Conservation (phyloP, 2,797 vertebrate species). For the Sebastes matsubarae region DNA sequence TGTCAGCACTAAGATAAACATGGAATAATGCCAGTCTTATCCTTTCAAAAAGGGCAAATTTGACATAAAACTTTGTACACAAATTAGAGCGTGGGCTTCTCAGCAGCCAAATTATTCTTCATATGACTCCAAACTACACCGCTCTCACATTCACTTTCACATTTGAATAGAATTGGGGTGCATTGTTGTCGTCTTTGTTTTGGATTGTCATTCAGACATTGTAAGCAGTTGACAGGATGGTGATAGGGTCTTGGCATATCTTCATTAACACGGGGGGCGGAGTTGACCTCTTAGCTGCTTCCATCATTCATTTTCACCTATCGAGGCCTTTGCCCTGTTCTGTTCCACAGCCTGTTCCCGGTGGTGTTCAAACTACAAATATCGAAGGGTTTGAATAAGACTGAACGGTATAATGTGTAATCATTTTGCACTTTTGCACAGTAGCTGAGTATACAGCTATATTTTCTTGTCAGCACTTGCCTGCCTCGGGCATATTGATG, state of each 20-base stretch:
- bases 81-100: background rate
- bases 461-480: constrained; percentile 33
- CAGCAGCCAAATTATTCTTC: constrained; percentile 19
- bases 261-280: constrained; percentile 62
- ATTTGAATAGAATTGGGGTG: constrained; percentile 31
- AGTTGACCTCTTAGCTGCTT: constrained; percentile 57
- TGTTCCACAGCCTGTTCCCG: background rate
- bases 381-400: background rate
- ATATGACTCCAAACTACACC: constrained; percentile 12
- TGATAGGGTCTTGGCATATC: constrained; percentile 68
- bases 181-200: constrained; percentile 71
- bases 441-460: background rate
- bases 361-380: constrained; percentile 27
- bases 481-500: constrained; percentile 8
- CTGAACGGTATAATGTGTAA: constrained; percentile 19
- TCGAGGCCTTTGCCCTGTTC: constrained; percentile 33
- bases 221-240: constrained; percentile 62
- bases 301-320: constrained; percentile 49
- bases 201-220: constrained; percentile 66
- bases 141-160: constrained; percentile 26
- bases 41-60: background rate
- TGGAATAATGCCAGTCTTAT: background rate
- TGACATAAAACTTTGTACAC: background rate
- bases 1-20: background rate
- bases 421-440: constrained; percentile 14